Conservation (phyloP, 2,113 vertebrate genomes). For the Cyphomyrus plagiostoma region DNA sequence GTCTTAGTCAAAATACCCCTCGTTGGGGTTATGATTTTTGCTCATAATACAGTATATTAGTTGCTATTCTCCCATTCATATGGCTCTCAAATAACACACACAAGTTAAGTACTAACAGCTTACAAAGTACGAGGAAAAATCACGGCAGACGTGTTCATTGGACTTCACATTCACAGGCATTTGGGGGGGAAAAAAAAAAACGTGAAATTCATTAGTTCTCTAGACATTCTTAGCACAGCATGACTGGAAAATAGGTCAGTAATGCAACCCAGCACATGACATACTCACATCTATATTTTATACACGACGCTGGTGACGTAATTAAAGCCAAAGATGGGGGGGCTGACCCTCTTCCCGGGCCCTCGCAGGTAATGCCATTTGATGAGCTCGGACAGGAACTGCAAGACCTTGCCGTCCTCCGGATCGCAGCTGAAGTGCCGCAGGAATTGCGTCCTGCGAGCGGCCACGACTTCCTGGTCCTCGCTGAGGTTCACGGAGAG, state of each 20-base stretch:
- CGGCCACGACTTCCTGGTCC: conserved; percentile 27
- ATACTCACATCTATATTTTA: conserved; percentile 58
- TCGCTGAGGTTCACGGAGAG: conserved; percentile 46
- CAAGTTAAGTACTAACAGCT: background rate
- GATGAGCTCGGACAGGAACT: conserved; percentile 70
- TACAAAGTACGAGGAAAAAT: background rate
- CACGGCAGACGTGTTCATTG: background rate
- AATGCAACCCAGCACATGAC: background rate
- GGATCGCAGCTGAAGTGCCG: conserved; percentile 62
- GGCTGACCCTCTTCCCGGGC: conserved; percentile 34
- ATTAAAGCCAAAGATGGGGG: conserved; percentile 67
- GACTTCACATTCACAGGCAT: background rate
- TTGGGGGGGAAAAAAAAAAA: background rate
- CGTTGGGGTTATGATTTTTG: background rate
- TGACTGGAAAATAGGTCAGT: background rate
- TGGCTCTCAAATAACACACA: conserved; percentile 18
- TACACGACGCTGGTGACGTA: conserved; percentile 72
- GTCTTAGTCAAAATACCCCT: background rate
- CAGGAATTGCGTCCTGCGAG: conserved; percentile 60
- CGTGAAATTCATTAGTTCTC: background rate
- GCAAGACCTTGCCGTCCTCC: conserved; percentile 65
- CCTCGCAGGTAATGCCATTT: conserved; percentile 65
- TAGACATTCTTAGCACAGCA: background rate
- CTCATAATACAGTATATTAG: conserved; percentile 15
- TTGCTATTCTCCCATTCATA: conserved; percentile 8